Conservation (phyloP, 2,113 vertebrate genomes). For the Merops nubicus region DNA sequence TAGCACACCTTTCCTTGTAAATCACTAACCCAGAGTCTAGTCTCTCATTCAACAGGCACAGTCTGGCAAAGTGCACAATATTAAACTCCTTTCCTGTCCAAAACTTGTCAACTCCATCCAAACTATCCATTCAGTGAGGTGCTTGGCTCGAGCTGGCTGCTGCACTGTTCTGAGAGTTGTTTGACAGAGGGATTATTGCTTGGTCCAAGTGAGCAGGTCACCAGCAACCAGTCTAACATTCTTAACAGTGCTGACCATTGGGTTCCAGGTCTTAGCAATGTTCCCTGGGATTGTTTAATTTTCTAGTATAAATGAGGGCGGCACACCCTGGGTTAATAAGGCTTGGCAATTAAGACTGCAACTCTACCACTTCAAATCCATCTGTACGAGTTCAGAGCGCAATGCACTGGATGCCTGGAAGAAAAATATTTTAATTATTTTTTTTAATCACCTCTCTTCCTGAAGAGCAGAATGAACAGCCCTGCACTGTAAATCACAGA, state of each 20-base stretch:
- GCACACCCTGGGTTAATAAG: neutral
- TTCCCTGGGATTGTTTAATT: neutral
- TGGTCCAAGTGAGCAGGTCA: neutral
- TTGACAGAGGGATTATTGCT: neutral
- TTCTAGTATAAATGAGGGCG: neutral
- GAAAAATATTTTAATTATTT: neutral
- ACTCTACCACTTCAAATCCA: neutral
- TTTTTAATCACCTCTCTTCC: neutral
- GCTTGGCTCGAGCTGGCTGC: neutral
- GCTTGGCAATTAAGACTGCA: neutral
- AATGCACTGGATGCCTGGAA: neutral
- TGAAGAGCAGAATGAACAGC: neutral
- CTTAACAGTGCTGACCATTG: accelerated
- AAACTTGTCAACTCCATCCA: neutral
- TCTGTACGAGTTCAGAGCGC: neutral
- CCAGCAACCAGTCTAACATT: neutral
- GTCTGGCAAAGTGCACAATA: neutral
- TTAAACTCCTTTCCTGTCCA: neutral
- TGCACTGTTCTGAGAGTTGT: neutral
- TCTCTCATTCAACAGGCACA: neutral
- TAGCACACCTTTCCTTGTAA: neutral
- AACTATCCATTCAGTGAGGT: neutral
- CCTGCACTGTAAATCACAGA: neutral
- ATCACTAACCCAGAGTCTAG: neutral
- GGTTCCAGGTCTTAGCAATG: neutral